These are phyloP conservation scores for Lacanobia oleracea DNA, from an alignment of 2,888 invertebrate species.

Conservation along the genomic window DNA sequence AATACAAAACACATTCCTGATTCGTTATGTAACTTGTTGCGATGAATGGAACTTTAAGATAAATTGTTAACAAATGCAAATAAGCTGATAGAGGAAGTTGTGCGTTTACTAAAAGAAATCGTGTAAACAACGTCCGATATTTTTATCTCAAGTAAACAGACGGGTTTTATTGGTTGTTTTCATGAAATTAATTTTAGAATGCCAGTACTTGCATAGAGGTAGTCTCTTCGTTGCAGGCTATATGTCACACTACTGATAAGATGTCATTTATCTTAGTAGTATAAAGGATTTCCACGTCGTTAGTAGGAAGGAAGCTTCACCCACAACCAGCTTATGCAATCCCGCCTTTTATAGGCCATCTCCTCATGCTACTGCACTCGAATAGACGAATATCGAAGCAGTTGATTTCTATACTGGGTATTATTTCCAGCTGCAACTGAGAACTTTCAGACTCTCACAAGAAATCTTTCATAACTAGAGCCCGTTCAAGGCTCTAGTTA, in stretches of 20 bases:
- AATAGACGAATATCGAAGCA: slow-evolving; percentile 2
- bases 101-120: slow-evolving; percentile 22
- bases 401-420: neutral
- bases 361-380: neutral
- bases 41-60: slow-evolving; percentile 10
- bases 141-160: slow-evolving; percentile 38
- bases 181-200: slow-evolving; percentile 23
- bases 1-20: slow-evolving; percentile 15
- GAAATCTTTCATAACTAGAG: no score
- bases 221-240: slow-evolving; percentile 9
- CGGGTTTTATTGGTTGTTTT: slow-evolving; percentile 22
- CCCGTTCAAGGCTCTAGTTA: no score
- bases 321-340: neutral
- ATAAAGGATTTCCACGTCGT: slow-evolving; percentile 16
- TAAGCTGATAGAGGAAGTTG: slow-evolving; percentile 26
- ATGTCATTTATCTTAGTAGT: slow-evolving; percentile 36
- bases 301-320: neutral
- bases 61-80: slow-evolving; percentile 34
- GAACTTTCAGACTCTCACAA: slow-evolving; percentile 1
- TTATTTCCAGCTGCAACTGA: neutral
- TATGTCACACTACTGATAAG: slow-evolving; percentile 8
- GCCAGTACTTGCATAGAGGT: neutral
- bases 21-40: slow-evolving; percentile 21
- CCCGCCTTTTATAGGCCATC: neutral
- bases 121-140: slow-evolving; percentile 36